A percentile compares a stretch with the other conserved stretches of the same genome.
phyloP scores from a whole-genome alignment of 2,888 invertebrate species.

The Leucophenga montana region DNA sequence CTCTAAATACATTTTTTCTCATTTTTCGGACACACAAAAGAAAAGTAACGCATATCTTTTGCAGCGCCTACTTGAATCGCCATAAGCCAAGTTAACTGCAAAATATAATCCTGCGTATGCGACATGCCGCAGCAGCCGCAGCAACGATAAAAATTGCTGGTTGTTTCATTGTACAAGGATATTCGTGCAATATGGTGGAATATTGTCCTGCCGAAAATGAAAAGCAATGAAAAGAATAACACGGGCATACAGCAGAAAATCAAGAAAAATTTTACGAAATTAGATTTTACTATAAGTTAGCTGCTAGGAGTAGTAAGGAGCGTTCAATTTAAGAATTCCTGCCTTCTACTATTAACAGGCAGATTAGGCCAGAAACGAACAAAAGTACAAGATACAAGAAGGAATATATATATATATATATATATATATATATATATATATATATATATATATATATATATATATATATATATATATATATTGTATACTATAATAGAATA shows the following conservation, averaged over 20 bases:
- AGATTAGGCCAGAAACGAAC: slow-evolving; percentile 55
- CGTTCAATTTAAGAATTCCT: slow-evolving; percentile 49
- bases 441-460: background rate
- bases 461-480: background rate
- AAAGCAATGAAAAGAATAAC: background rate
- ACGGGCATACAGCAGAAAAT: no score
- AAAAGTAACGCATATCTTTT: slow-evolving; percentile 2
- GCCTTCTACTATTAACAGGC: slow-evolving; percentile 68
- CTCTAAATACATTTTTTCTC: no score
- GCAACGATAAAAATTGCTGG: slow-evolving; percentile 64
- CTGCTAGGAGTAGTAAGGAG: background rate
- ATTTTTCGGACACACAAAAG: background rate
- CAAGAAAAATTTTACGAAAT: slow-evolving; percentile 63
- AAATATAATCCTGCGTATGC: slow-evolving; percentile 24
- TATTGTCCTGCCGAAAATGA: slow-evolving; percentile 11
- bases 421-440: no score
- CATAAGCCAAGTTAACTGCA: slow-evolving; percentile 22
- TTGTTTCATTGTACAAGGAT: slow-evolving; percentile 45
- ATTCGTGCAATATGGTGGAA: slow-evolving; percentile 12
- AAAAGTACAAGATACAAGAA: background rate
- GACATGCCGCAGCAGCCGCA: slow-evolving; percentile 51
- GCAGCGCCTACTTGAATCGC: slow-evolving; percentile 11
- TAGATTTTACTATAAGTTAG: slow-evolving; percentile 50
- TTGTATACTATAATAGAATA: slow-evolving; percentile 38
- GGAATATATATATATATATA: background rate